These are phyloP conservation scores for Punctoribates punctum DNA, from an alignment of 2,888 invertebrate species.

Conservation along the genomic window DNA sequence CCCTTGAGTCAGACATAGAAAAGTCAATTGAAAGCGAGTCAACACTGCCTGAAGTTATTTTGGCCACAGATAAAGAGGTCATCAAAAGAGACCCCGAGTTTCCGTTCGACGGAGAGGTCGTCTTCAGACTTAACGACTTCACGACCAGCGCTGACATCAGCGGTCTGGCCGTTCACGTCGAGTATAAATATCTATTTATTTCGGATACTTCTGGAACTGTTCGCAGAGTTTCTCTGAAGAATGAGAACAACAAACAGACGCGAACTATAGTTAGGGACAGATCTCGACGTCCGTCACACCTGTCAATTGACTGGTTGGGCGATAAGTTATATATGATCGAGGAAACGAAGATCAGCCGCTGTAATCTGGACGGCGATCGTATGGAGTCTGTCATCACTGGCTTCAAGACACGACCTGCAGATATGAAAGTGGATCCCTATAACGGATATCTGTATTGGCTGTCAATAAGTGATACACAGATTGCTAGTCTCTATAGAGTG, in stretches of 20 bases:
- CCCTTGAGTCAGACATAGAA: slow-evolving; percentile 56
- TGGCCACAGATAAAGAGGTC: slow-evolving; percentile 38
- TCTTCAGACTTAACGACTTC: slow-evolving; percentile 54
- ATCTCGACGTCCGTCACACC: slow-evolving; percentile 50
- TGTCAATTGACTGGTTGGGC: slow-evolving; percentile 83
- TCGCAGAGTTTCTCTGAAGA: slow-evolving; percentile 55
- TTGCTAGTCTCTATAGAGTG: slow-evolving; percentile 68
- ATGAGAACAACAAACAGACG: slow-evolving; percentile 42
- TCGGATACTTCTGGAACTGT: slow-evolving; percentile 69
- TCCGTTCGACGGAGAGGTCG: slow-evolving; percentile 33
- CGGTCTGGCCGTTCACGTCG: slow-evolving; percentile 74
- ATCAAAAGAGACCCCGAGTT: slow-evolving; percentile 17
- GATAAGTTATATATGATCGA: slow-evolving; percentile 76
- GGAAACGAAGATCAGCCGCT: slow-evolving; percentile 63
- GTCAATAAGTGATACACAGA: slow-evolving; percentile 49
- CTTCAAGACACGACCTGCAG: slow-evolving; percentile 65
- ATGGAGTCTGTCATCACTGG: slow-evolving; percentile 68
- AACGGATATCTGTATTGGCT: slow-evolving; percentile 66
- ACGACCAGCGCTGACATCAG: slow-evolving; percentile 48
- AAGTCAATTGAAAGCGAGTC: neutral
- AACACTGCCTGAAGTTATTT: slow-evolving; percentile 7
- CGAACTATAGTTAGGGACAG: slow-evolving; percentile 46
- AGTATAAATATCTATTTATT: slow-evolving; percentile 66
- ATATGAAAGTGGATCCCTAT: slow-evolving; percentile 84
- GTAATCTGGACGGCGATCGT: slow-evolving; percentile 69